Base-by-base conservation (phyloP, 2,888 invertebrate genomes). In the Fragum sueziense region DNA sequence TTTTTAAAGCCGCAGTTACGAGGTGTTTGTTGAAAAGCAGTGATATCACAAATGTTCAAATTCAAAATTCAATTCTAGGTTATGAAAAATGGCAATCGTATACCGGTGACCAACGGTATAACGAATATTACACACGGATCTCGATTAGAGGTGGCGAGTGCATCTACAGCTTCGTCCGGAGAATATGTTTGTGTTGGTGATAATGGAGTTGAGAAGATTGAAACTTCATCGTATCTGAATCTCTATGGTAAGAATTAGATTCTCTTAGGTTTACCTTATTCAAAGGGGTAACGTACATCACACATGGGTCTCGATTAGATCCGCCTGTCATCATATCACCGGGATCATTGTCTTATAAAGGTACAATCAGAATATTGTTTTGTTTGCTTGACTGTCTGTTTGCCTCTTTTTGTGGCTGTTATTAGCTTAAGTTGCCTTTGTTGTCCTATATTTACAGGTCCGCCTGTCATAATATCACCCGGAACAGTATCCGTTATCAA, bases 181-280 rank as follows among this genome's bases (percentile, higher is more conserved):
- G 74, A 85, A 54, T 87, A 87, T 29, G 61, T 81, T 0, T 87
- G 87, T 69, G 81, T 80, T 20, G 87, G 84, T 1, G 37, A 70
- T 22, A 87, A 87, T 57, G 87, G 86, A 0, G 59, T 87, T 11
- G 87, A 87, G 37, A 84, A 72, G 2, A 51, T 87, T 4, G 61
- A 79, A 25, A 76, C 76, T 33, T 70, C 82, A 3, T 83, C 87
- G 0, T 82, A 67, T 52, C 22, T 87, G 0, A 47, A 78, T 51
- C 69, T 81, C 1, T 80, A 80, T 61, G 87, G 87, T 87, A 69
- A 67, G 9, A 2, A 22, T 54, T 2, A 6, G n/a, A 11, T 54
- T 3, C n/a, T 6, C 6, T 1, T 47, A 6, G 47, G n/a, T n/a
- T n/a, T n/a, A n/a, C n/a, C n/a, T n/a, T n/a, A n/a, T n/a, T n/a